Evolutionary conservation across 2,888 invertebrate genomes (phyloP), one percentile per base, ranked within the genome.

Genomic region (Halocaridina rubra): DNA sequence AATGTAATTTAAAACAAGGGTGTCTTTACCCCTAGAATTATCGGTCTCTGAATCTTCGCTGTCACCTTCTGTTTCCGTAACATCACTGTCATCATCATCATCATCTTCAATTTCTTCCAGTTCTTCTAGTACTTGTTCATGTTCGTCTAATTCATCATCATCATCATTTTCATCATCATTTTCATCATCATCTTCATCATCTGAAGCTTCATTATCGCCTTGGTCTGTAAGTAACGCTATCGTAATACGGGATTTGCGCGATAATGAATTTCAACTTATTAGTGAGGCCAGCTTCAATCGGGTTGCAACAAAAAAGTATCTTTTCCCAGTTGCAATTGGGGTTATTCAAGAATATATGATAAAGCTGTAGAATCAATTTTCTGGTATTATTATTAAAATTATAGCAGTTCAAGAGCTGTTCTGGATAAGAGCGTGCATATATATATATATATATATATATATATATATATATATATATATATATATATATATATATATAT

Each of bases 31-130:
- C 53, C 53, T 53, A 3, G 16, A 53, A 4, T 53, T 19, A 53
- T 53, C 16, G 19, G 19, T 53, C 7, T 53, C 53, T 5, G 16
- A 16, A 13, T 53, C 53, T 53, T 53, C 53, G 16, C 19, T 19
- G n/a, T n/a, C 10, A n/a, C 53, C 53, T 19, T 53, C 53, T 53
- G 53, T 53, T 53, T 53, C 53, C 19, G 53, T 53, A 2, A n/a
- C 53, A 3, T 53, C 53, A 57, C 57, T 57, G 27, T 53, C 27
- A 13, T 53, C 53, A 13, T 53, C 53, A 32, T 85, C 71, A 10
- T 74, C 71, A n/a, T 59, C 85, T 27, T 78, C 72, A 22, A 64
- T 33, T 19, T 81, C 85, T 33, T 72, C 59, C 29, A n/a, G 30
- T 39, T 27, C 75, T 53, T 19, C 53, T 4, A n/a, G n/a, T 53